Evolutionary conservation across 1,140 invertebrate genomes (phyloP), one percentile per base, ranked within the genome.

Genomic region (Acromyrmex echinatior): DNA sequence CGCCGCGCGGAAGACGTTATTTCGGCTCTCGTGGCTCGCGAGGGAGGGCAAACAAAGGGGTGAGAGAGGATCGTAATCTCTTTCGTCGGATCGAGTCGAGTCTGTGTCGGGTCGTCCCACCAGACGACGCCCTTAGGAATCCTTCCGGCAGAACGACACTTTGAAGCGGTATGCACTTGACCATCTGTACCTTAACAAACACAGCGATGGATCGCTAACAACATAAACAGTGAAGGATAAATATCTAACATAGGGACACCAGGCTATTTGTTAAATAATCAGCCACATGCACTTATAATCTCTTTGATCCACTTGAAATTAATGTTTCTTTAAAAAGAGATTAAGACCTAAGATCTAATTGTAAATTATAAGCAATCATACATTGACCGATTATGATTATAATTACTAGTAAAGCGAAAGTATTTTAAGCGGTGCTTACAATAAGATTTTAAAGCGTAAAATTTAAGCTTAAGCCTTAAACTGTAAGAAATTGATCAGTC

Each of bases 11-110:
- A 79, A 74, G 86, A 84, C 89, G 89, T 90, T 90, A 90, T 90
- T 90, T 87, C 88, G 88, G 62, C 51, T 89, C 70, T 60, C 78
- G 87, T 86, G 70, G 63, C 77, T 78, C 56, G 70, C 63, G 81
- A 79, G 86, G 21, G 63, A 86, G 80, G 56, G 90, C 86, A 90
- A 91, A 91, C 90, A 88, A 88, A 90, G 86, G 86, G 86, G 62
- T 68, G 82, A 78, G 62, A 79, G 87, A 88, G 80, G 51, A 68
- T 78, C 87, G 90, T 90, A 91, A 91, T 91, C 90, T 91, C 89
- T 91, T 88, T 80, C 71, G 63, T 28, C 53, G 80, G 70, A 80
- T 86, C 82, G 49, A 21, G 5, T 25, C 39, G 45, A 35, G 45
- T 66, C 39, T 86, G 63, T 25, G 12, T 6, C 49, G 28, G 70